Conservation (phyloP, 2,888 invertebrate species). For the Macrosiphum euphorbiae region DNA sequence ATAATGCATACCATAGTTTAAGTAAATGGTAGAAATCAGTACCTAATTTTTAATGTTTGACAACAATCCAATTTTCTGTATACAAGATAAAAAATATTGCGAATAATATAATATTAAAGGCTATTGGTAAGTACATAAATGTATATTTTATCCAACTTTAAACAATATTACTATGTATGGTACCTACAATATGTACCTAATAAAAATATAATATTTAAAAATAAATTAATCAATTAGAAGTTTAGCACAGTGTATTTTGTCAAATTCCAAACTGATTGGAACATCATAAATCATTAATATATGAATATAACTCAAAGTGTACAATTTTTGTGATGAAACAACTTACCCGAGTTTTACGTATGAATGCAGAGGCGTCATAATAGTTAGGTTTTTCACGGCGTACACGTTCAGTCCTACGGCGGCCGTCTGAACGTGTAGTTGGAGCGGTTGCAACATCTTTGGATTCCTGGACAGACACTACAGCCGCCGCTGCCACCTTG, state of each 20-base stretch:
- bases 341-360: conserved; percentile 69
- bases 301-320: background rate
- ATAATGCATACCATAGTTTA: background rate
- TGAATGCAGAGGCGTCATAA: conserved; percentile 85
- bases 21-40: background rate
- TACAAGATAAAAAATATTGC: background rate
- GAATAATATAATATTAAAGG: background rate
- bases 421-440: conserved; percentile 70
- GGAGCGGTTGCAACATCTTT: conserved; percentile 42
- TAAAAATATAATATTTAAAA: background rate
- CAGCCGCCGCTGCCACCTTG: conserved; percentile 70
- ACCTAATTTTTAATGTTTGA: background rate
- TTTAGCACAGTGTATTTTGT: background rate
- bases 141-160: background rate
- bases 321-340: background rate
- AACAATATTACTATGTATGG: background rate
- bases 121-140: background rate
- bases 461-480: conserved; percentile 69
- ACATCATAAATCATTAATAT: background rate
- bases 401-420: conserved; percentile 80
- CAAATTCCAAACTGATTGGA: background rate
- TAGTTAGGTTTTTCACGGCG: conserved; percentile 85
- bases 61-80: background rate
- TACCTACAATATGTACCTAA: background rate
- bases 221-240: background rate